phyloP scores from a whole-genome alignment of 1,140 invertebrate species.

The Orius insidiosus region DNA sequence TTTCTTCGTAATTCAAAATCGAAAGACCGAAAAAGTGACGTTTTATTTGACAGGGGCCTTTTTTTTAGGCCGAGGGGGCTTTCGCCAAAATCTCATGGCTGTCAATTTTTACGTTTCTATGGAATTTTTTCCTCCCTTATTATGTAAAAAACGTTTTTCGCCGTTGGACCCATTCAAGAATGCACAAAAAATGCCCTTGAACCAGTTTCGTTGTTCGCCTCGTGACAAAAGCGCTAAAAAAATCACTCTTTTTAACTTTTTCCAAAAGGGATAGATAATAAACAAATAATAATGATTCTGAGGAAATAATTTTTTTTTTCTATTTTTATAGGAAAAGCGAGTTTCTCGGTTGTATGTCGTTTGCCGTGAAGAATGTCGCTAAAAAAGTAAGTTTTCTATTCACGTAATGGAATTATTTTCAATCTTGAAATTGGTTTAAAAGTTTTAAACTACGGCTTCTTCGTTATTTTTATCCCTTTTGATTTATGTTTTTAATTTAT shows the following conservation, averaged over 20 bases:
- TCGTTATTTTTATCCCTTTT: background rate
- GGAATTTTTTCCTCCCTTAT: too few species aligned
- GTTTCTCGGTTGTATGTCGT: constrained; percentile 48
- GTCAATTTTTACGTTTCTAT: background rate
- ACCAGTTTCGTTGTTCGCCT: too few species aligned
- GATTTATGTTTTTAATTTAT: constrained; percentile 4
- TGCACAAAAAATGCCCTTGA: too few species aligned
- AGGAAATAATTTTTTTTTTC: constrained; percentile 11
- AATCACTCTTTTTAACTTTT: background rate
- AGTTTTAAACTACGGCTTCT: background rate
- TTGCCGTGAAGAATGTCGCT: constrained; percentile 39
- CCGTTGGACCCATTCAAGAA: too few species aligned
- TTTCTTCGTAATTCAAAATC: too few species aligned
- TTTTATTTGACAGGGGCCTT: too few species aligned
- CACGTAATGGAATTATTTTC: background rate
- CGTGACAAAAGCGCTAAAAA: background rate
- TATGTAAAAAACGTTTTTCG: too few species aligned
- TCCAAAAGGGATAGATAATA: too few species aligned
- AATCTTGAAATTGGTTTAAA: background rate
- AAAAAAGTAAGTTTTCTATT: constrained; percentile 37
- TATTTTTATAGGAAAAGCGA: constrained; percentile 40
- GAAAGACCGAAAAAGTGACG: too few species aligned
- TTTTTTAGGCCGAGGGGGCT: too few species aligned
- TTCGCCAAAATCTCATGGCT: too few species aligned
- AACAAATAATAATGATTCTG: too few species aligned